A percentile compares a stretch with the other conserved stretches of the same genome.
These are phyloP conservation scores for Lagodon rhomboides DNA, from an alignment of 2,797 vertebrate species.

Conservation along the genomic window DNA sequence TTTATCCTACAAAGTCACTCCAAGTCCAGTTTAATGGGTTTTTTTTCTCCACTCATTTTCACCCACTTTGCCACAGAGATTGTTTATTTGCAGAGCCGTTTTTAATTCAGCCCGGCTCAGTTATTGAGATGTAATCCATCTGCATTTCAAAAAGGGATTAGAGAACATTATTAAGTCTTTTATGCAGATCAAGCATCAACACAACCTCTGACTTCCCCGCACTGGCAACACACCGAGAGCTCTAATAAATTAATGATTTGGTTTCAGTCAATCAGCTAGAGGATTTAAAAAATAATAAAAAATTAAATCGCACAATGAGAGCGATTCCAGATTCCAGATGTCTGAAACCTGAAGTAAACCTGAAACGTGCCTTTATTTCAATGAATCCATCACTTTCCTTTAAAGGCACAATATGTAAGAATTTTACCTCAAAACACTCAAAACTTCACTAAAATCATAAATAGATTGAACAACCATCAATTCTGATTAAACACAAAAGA, in stretches of 20 bases:
- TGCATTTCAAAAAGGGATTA: conserved; percentile 48
- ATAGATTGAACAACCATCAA: too few relatives aligned
- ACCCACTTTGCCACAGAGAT: neutral
- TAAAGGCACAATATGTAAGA: too few relatives aligned
- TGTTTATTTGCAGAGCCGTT: conserved; percentile 19
- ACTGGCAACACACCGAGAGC: conserved; percentile 7
- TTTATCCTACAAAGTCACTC: neutral
- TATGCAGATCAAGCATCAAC: conserved; percentile 28
- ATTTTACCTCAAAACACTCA: too few relatives aligned
- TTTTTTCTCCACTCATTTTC: neutral
- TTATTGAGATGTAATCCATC: conserved; percentile 32
- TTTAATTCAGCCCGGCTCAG: conserved; percentile 8
- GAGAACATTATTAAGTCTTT: conserved; percentile 29
- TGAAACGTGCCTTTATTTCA: too few relatives aligned
- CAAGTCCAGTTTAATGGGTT: neutral
- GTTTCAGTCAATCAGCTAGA: conserved; percentile 22
- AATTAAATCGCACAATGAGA: neutral
- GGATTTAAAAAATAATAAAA: conserved; percentile 4
- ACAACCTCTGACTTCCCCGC: conserved; percentile 20
- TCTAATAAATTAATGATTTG: conserved; percentile 41
- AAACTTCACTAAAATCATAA: too few relatives aligned
- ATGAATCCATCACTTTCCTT: too few relatives aligned
- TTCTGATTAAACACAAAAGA: too few relatives aligned
- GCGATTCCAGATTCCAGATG: neutral
- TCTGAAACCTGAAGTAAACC: too few relatives aligned